Evolutionary conservation across 2,113 vertebrate genomes (phyloP).

Genomic region (Camarhynchus parvulus): DNA sequence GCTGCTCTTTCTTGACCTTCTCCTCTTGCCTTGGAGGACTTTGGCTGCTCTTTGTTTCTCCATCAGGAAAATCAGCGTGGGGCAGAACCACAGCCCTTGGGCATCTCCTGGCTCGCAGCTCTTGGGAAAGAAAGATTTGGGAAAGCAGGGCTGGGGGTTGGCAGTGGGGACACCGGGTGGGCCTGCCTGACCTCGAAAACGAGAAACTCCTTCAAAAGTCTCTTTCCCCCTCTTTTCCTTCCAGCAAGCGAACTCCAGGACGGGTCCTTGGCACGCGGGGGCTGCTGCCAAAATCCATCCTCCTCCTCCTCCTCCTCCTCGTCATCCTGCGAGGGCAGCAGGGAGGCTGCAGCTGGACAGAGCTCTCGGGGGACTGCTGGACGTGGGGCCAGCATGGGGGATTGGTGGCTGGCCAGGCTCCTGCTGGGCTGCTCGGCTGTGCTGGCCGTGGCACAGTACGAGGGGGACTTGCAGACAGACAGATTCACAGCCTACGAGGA

Average conservation of each 20-base stretch:
- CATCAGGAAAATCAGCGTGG: not conserved
- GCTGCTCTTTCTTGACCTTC: not conserved
- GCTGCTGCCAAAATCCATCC: not conserved
- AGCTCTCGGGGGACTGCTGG: not conserved
- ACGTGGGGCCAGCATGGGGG: conserved; percentile 71
- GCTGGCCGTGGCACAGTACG: conserved; percentile 71
- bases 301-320: not conserved
- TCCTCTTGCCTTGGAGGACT: not conserved
- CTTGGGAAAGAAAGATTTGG: not conserved
- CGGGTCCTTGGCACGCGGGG: not conserved
- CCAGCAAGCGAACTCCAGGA: conserved; percentile 1
- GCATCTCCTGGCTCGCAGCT: not conserved
- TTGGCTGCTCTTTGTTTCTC: not conserved
- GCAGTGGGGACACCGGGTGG: not conserved
- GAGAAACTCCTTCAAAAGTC: rapidly evolving
- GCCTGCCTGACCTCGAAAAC: not conserved
- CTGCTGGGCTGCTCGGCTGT: conserved; percentile 84
- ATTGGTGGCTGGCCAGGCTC: conserved; percentile 76
- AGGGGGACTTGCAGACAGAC: conserved; percentile 79
- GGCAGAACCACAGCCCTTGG: not conserved
- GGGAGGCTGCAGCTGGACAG: not conserved
- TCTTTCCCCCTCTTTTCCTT: not conserved
- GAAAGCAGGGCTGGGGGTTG: not conserved
- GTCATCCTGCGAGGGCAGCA: not conserved
- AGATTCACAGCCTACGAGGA: conserved; percentile 80